Percentiles rank a stretch among this genome's conserved stretches.
Evolutionary conservation across 2,888 invertebrate species (phyloP).

Genomic region (Parasteatoda lunata): DNA sequence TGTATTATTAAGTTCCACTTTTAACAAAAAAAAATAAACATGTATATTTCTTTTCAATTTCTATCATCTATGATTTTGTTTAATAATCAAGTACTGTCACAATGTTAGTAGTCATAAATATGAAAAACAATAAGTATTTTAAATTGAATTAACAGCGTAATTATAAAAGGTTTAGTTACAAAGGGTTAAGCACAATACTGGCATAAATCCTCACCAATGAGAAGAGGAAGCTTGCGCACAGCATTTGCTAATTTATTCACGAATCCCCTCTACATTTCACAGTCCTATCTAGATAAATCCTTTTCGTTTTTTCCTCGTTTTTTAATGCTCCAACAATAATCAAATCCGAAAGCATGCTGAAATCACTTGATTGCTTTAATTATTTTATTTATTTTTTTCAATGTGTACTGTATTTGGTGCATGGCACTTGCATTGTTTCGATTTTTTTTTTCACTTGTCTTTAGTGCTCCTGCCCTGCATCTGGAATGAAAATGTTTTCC

Average conservation of each 20-base stretch:
- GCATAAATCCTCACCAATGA: constrained; percentile 10
- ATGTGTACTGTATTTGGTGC: too few relatives aligned
- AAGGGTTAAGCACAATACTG: not conserved
- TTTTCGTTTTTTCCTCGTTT: not conserved
- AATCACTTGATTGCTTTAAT: not conserved
- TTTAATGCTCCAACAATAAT: not conserved
- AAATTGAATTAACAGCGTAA: too few relatives aligned
- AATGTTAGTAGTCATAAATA: too few relatives aligned
- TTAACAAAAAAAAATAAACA: too few relatives aligned
- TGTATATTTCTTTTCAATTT: too few relatives aligned
- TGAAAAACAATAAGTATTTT: too few relatives aligned
- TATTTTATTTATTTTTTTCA: too few relatives aligned
- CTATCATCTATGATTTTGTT: too few relatives aligned
- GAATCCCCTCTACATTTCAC: not conserved
- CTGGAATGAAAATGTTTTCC: too few relatives aligned
- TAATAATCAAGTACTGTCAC: too few relatives aligned
- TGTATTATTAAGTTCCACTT: too few relatives aligned
- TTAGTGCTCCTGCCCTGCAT: not conserved
- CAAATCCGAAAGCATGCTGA: not conserved
- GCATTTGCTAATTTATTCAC: constrained; percentile 35
- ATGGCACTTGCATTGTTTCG: too few relatives aligned
- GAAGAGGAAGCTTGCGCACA: constrained; percentile 59
- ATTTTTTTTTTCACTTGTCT: not conserved
- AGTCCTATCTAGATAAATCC: not conserved
- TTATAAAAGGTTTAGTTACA: not conserved